Percentiles rank a stretch among this genome's conserved stretches.
These are phyloP conservation scores for Bryconaethiops microstoma DNA, from an alignment of 2,797 vertebrate genomes.

Conservation along the genomic window DNA sequence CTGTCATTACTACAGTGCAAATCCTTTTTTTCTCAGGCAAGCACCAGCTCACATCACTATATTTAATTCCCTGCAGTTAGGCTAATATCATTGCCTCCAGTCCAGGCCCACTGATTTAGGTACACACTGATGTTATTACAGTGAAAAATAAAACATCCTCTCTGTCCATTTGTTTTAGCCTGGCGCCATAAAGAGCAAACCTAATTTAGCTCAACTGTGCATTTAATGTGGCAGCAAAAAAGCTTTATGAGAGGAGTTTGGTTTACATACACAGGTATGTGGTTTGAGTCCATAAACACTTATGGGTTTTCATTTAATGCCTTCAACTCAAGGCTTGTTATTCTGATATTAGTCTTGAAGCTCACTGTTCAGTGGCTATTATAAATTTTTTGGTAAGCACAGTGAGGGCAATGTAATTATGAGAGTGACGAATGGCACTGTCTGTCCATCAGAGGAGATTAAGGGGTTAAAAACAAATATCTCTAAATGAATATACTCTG, in stretches of 20 bases:
- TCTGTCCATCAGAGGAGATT: background rate
- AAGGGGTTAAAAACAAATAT: background rate
- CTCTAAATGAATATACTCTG: no score
- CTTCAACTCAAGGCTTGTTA: background rate
- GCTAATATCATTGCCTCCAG: slow-evolving; percentile 91
- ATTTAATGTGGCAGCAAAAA: slow-evolving; percentile 88
- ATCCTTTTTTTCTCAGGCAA: slow-evolving; percentile 77
- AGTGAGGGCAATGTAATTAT: background rate
- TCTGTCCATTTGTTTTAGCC: slow-evolving; percentile 83
- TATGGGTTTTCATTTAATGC: slow-evolving; percentile 20
- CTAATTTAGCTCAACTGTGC: slow-evolving; percentile 90
- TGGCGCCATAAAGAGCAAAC: slow-evolving; percentile 84
- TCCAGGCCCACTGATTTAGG: slow-evolving; percentile 94
- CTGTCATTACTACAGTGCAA: slow-evolving; percentile 89
- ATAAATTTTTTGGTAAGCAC: background rate
- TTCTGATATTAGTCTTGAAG: background rate
- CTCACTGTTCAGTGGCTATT: background rate
- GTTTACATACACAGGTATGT: slow-evolving; percentile 86
- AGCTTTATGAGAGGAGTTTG: slow-evolving; percentile 86
- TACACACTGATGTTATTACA: slow-evolving; percentile 84
- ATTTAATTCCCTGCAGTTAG: slow-evolving; percentile 96
- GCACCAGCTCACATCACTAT: slow-evolving; percentile 70
- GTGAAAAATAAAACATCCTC: slow-evolving; percentile 87
- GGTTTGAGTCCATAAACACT: slow-evolving; percentile 77
- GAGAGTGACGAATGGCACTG: background rate